Conservation (phyloP, 92 coral and sea anemone species). For the Phenganax marumi region DNA sequence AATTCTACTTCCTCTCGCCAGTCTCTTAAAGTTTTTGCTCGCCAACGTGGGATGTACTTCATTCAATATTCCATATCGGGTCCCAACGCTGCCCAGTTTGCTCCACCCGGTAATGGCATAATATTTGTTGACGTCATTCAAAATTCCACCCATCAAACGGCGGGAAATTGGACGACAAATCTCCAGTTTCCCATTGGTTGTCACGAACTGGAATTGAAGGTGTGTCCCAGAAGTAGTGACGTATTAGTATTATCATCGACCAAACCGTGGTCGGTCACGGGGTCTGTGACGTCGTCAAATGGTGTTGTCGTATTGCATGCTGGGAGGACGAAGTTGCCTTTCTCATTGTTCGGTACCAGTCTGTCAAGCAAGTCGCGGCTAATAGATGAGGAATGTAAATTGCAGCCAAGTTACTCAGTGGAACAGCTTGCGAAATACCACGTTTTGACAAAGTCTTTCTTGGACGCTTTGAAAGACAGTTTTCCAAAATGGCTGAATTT, state of each 20-base stretch:
- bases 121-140: slow-evolving; percentile 45
- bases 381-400: slow-evolving; percentile 1
- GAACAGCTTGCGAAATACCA: slow-evolving; percentile 12
- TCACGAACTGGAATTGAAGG: slow-evolving; percentile 36
- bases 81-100: slow-evolving; percentile 45
- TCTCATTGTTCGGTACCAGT: slow-evolving; percentile 59
- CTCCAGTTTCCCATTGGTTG: slow-evolving; percentile 59
- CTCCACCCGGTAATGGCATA: slow-evolving; percentile 47
- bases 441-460: slow-evolving; percentile 49
- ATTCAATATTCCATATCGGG: slow-evolving; percentile 64
- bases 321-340: slow-evolving; percentile 48
- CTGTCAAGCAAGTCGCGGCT: slow-evolving; percentile 8
- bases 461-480: slow-evolving; percentile 52
- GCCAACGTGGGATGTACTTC: slow-evolving; percentile 57
- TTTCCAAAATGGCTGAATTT: slow-evolving; percentile 66
- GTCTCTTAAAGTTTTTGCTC: slow-evolving; percentile 49
- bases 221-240: slow-evolving; percentile 44
- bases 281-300: slow-evolving; percentile 45
- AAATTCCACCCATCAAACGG: slow-evolving; percentile 45
- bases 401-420: neutral
- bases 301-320: slow-evolving; percentile 56
- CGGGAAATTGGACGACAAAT: slow-evolving; percentile 9
- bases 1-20: slow-evolving; percentile 32
- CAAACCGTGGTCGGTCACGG: slow-evolving; percentile 51
- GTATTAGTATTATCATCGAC: slow-evolving; percentile 57